Conservation (phyloP, 2,797 vertebrate genomes). For the Microctenopoma lineatum region DNA sequence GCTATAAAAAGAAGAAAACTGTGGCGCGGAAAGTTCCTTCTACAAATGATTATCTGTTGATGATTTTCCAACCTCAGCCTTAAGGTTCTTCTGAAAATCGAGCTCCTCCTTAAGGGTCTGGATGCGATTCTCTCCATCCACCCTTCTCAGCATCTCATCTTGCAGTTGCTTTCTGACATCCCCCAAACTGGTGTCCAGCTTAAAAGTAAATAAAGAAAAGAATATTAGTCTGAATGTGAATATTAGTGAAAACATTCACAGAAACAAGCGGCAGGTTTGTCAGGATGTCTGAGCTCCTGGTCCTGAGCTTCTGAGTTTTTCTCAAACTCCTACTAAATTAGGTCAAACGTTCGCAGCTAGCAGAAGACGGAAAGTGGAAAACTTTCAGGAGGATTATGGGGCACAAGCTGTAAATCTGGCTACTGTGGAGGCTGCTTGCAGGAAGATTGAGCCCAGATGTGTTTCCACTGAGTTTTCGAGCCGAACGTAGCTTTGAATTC, state of each 20-base stretch:
- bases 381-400: background rate
- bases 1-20: too few species aligned
- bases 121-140: conserved; percentile 93
- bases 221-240: too few species aligned
- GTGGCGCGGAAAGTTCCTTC: background rate
- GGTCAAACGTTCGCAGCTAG: background rate
- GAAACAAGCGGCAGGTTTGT: background rate
- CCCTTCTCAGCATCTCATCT: conserved; percentile 95
- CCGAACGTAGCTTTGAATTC: conserved; percentile 31
- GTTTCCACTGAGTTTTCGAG: conserved; percentile 26
- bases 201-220: too few species aligned
- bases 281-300: too few species aligned
- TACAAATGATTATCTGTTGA: background rate
- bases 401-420: background rate
- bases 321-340: background rate
- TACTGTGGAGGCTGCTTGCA: background rate
- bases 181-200: conserved; percentile 87
- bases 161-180: conserved; percentile 96
- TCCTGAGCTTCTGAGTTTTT: background rate
- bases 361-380: background rate
- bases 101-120: conserved; percentile 96
- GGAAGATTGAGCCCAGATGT: conserved; percentile 53
- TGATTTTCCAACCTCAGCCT: conserved; percentile 85
- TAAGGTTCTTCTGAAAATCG: conserved; percentile 94
- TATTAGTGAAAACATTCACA: background rate